These are phyloP conservation scores for Maniola hyperantus DNA, from an alignment of 2,888 invertebrate genomes.

Conservation along the genomic window DNA sequence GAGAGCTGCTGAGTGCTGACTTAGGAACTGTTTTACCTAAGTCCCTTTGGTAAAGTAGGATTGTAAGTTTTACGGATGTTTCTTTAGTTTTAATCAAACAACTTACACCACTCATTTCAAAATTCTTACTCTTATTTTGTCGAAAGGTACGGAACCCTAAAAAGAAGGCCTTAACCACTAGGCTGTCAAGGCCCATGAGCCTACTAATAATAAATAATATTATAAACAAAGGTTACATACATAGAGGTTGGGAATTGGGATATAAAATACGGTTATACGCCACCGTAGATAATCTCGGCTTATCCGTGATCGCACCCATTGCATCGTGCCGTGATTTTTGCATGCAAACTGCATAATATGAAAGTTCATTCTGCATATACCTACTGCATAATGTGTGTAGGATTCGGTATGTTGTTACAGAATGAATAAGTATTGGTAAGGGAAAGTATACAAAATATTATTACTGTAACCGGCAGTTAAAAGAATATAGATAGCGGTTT, in stretches of 20 bases:
- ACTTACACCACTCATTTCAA: too few species aligned
- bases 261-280: constrained; percentile 13
- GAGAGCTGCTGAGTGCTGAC: constrained; percentile 45
- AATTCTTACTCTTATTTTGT: too few species aligned
- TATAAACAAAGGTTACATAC: neutral
- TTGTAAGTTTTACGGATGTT: neutral
- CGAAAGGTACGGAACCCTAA: too few species aligned
- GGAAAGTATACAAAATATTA: neutral
- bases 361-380: neutral
- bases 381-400: neutral
- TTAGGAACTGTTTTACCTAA: constrained; percentile 46
- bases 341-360: constrained; percentile 10
- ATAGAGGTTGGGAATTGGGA: constrained; percentile 3
- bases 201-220: neutral
- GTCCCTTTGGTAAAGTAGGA: neutral
- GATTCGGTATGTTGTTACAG: neutral
- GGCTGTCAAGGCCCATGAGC: too few species aligned
- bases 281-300: constrained; percentile 12
- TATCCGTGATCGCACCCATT: constrained; percentile 14
- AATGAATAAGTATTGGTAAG: neutral
- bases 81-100: neutral
- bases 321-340: constrained; percentile 8
- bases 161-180: too few species aligned
- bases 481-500: too few species aligned
- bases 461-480: too few species aligned